These are phyloP conservation scores for Monomorium pharaonis DNA, from an alignment of 1,140 invertebrate genomes.

Conservation along the genomic window DNA sequence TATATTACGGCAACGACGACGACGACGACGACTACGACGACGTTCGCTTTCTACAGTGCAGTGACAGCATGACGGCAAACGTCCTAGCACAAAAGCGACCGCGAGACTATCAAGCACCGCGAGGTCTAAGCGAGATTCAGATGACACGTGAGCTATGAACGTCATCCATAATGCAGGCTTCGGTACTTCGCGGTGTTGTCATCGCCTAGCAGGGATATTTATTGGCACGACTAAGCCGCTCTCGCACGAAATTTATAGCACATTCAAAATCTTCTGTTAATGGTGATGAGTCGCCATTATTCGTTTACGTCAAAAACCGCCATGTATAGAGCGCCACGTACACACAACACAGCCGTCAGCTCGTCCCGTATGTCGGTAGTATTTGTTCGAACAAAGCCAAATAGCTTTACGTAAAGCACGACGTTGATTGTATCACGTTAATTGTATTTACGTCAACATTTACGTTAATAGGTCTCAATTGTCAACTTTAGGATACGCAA, in stretches of 20 bases:
- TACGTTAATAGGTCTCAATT: background rate
- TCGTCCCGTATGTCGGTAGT: background rate
- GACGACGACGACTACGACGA: background rate
- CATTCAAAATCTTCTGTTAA: slow-evolving; percentile 46
- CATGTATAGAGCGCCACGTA: background rate
- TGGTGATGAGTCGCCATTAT: slow-evolving; percentile 42
- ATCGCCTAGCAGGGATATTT: slow-evolving; percentile 50
- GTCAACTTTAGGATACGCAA: background rate
- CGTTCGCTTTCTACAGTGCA: background rate
- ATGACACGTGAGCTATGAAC: slow-evolving; percentile 52
- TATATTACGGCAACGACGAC: background rate
- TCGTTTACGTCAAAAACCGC: slow-evolving; percentile 31
- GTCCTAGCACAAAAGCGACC: background rate
- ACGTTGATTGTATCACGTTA: slow-evolving; percentile 32
- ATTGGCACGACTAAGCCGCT: slow-evolving; percentile 35
- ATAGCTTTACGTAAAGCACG: background rate
- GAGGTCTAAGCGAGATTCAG: slow-evolving; percentile 44
- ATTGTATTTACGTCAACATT: background rate
- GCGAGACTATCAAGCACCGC: background rate
- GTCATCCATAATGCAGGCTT: slow-evolving; percentile 48
- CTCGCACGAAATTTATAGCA: slow-evolving; percentile 43
- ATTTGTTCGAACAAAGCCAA: slow-evolving; percentile 16
- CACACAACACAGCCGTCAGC: background rate
- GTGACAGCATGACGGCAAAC: slow-evolving; percentile 24
- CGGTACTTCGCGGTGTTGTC: slow-evolving; percentile 47